Base-by-base conservation (phyloP, 2,888 invertebrate genomes). In the Oeneis ivallda region DNA sequence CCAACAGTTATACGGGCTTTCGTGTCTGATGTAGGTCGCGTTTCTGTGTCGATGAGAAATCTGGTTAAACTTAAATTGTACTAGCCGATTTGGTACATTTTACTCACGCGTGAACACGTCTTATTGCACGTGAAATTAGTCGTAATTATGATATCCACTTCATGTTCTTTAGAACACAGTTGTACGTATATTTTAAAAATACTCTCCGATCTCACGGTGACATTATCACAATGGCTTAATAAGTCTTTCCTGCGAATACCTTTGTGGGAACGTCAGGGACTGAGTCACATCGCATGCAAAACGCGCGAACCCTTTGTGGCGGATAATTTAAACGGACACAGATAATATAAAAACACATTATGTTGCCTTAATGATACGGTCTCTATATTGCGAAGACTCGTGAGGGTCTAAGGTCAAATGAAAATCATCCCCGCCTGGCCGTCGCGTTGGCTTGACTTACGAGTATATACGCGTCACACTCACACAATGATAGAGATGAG, bases 1-100 rank as follows among this genome's bases (percentile, higher is more conserved):
- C 84, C 81, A 80, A 90, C 89, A 88, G 89, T 89, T 89, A 89
- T 84, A 79, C 85, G 81, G 83, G 81, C 86, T 89, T 87, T 89
- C 87, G 87, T 89, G 88, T 82, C 77, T 78, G 76, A 89, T 86
- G 89, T 89, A 85, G 91, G 88, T 85, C 87, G 85, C 76, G 81
- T 89, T 86, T 90, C 87, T 88, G 83, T 85, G 90, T 79, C 90
- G 85, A 83, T 83, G 74, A 80, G 77, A 82, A 85, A 85, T 84
- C 81, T 81, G 79, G 79, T 74, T 73, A 72, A 70, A 71, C 68
- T 70, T 62, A 72, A 73, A 74, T 74, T 72, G 67, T 70, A 67
- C 69, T 49, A 64, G 71, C 69, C 71, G 71, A 72, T 71, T 70
- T 67, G 74, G 69, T 65, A 69, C 66, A 70, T 62, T 71, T 71